Conservation (phyloP, 2,888 invertebrate genomes). For the Ophraella communa region DNA sequence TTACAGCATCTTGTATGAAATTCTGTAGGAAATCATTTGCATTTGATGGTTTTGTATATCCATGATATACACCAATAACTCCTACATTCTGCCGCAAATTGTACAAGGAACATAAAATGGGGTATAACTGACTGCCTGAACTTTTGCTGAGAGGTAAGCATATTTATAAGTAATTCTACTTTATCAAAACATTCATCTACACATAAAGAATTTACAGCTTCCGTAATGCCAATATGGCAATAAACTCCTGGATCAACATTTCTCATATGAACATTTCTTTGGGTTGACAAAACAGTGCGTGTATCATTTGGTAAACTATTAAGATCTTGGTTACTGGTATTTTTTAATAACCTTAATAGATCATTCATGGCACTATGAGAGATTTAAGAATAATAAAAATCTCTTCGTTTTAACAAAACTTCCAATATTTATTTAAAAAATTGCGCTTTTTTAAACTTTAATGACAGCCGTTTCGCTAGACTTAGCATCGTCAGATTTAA, state of each 20-base stretch:
- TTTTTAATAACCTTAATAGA: conserved; percentile 3
- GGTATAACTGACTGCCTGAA: conserved; percentile 13
- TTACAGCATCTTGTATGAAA: conserved; percentile 8
- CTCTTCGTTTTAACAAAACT: too few species aligned
- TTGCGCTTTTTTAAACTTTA: too few species aligned
- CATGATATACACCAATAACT: conserved; percentile 10
- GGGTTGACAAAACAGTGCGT: conserved; percentile 8
- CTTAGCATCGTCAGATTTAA: too few species aligned
- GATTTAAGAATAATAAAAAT: too few species aligned
- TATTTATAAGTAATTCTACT: conserved; percentile 2
- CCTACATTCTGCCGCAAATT: not conserved
- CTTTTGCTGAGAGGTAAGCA: conserved; percentile 11
- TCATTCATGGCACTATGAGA: conserved; percentile 2
- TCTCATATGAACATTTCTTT: conserved; percentile 2
- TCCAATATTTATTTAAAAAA: too few species aligned
- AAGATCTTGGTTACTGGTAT: not conserved
- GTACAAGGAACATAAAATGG: conserved; percentile 3
- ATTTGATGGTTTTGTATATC: conserved; percentile 9
- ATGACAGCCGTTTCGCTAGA: too few species aligned
- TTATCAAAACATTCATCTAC: not conserved
- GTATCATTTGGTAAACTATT: not conserved
- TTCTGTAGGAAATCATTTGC: conserved; percentile 8
- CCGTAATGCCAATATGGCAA: conserved; percentile 11
- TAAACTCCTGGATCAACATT: conserved; percentile 1
- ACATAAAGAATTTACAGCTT: conserved; percentile 4